Conservation (phyloP, 1,140 invertebrate genomes). For the Aricia agestis region DNA sequence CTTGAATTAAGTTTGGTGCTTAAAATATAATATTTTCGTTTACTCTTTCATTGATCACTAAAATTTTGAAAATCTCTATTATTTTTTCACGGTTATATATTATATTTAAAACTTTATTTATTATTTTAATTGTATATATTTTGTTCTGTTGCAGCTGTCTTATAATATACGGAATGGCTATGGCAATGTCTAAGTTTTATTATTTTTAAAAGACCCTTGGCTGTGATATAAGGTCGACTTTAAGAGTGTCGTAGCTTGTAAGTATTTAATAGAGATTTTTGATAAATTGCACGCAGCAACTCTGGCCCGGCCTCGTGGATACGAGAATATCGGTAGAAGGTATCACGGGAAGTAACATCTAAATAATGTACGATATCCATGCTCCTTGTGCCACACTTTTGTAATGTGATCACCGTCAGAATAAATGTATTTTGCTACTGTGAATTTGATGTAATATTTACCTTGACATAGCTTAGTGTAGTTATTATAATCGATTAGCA, state of each 20-base stretch:
- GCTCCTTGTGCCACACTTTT: constrained; percentile 39
- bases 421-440: constrained; percentile 20
- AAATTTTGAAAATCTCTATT: constrained; percentile 9
- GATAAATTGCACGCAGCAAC: constrained; percentile 69
- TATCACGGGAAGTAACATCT: constrained; percentile 72
- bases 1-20: not conserved
- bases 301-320: constrained; percentile 72
- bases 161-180: constrained; percentile 72
- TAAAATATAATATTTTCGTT: not conserved
- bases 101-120: constrained; percentile 29
- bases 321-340: constrained; percentile 71
- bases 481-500: not conserved
- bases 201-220: constrained; percentile 52
- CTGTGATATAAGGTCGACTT: constrained; percentile 65
- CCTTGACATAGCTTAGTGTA: constrained; percentile 13
- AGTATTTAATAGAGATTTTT: constrained; percentile 18
- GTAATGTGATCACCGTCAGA: constrained; percentile 19
- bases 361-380: constrained; percentile 27
- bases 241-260: constrained; percentile 37
- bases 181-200: constrained; percentile 69
- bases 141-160: constrained; percentile 70
- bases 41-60: not conserved
- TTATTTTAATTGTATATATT: constrained; percentile 37
- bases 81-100: constrained; percentile 26
- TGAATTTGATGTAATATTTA: constrained; percentile 18